Evolutionary conservation across 53 echinoderm and acorn worm species (phyloP), one percentile per base, ranked within the genome.

Genomic region (Pentamera pediparva): DNA sequence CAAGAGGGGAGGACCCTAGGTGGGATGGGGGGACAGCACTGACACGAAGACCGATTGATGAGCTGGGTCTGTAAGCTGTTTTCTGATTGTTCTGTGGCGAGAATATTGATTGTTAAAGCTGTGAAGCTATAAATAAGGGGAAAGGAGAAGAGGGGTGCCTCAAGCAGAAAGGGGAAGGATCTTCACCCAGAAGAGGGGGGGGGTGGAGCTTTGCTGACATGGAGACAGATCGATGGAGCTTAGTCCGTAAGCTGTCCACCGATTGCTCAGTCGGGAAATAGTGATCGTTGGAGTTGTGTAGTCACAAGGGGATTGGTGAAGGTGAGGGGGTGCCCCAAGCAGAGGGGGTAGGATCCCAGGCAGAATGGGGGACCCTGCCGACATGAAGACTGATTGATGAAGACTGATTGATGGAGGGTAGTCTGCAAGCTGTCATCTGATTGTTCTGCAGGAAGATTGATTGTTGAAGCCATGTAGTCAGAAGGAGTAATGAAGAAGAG

Each of bases 41-140:
- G 96, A 96, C 90, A 37, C n/a, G n/a, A n/a, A n/a, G n/a, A 96
- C 96, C 0, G 96, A 96, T 51, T 96, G 96, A 61, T 96, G 96
- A 96, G 96, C 75, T 96, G 96, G 37, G 92, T 75, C 32, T 96
- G 96, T 36, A 96, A 84, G 63, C 83, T 96, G 55, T 75, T 84
- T 47, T 85, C 79, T 3, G 64, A 78, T 40, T 87, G 77, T 61
- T 67, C 67, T 67, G 45, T 37, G 8, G 4, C 5, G 4, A 77
- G 18, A 35, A 62, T 30, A 29, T 28, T 43, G 39, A 2, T 22
- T 57, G 11, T n/a, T n/a, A n/a, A n/a, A n/a, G n/a, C n/a, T n/a
- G n/a, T n/a, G n/a, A n/a, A n/a, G n/a, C n/a, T n/a, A n/a, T n/a
- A n/a, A n/a, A n/a, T n/a, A n/a, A n/a, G n/a, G n/a, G n/a, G n/a